Base-by-base conservation (phyloP, 2,113 vertebrate species). In the Stigmatopora argus region DNA sequence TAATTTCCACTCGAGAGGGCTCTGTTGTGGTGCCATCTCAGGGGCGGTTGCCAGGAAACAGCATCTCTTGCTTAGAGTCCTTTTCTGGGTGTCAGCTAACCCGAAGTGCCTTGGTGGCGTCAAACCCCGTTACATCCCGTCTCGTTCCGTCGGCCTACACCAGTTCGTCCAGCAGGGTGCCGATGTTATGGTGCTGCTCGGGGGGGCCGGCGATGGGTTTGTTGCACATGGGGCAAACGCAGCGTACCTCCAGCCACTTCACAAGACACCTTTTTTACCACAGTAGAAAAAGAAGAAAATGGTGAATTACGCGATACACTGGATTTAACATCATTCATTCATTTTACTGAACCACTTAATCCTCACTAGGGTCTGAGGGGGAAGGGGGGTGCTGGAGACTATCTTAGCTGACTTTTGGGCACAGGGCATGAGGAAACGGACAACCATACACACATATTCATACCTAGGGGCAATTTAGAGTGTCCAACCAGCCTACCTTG, bases 211-310 rank as follows among this genome's bases (percentile, higher is more conserved):
- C 77, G 55, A 90, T 91, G 53, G 82, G 89, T 65, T 91, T 91
- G 82, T 91, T 91, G 70, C 90, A 91, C 90, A 90, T 91, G 62
- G 89, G 90, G 69, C 90, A 91, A 18, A 90, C 87, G 7, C 88
- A 90, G 45, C 89, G 89, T 18, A 91, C 89, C 83, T 91, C 89
- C 79, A 91, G 67, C 89, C 90, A 91, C 62, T 91, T 91, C 14
- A 89, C 89, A 60, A 91, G 72, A 81, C 90, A 91, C 83, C 90
- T 91, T 68, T n/a, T 31, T 31, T 31, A 31, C 26, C 26, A 31
- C 26, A 31, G 26, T 31, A 31, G 26, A 31, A 31, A 3, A 31
- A 31, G 26, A 31, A 31, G n/a, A 31, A 31, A 31, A 31, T 31
- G 26, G 26, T n/a, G n/a, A n/a, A n/a, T n/a, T n/a, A n/a, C n/a